Percentiles rank a stretch among this genome's conserved stretches.
phyloP scores from a whole-genome alignment of 2,888 invertebrate species.

The Zygaena filipendulae region DNA sequence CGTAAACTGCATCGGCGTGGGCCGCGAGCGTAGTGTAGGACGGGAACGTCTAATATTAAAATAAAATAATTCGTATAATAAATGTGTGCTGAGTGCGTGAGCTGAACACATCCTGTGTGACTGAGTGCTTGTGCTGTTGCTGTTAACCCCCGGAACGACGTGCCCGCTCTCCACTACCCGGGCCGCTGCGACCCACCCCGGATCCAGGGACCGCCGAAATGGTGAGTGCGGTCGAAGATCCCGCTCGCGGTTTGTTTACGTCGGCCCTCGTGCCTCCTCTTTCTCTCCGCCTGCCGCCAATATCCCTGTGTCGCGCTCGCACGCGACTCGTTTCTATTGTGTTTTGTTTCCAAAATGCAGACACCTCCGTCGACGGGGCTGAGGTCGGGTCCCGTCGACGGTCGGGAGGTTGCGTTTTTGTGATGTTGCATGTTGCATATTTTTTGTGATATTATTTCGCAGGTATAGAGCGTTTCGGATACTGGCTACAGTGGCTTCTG shows the following conservation, averaged over 20 bases:
- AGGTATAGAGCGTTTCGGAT: too few relatives aligned
- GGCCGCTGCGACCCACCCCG: constrained; percentile 39
- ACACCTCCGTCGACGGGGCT: constrained; percentile 53
- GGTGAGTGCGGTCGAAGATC: constrained; percentile 67
- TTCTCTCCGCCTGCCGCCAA: constrained; percentile 62
- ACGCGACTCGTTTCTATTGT: constrained; percentile 62
- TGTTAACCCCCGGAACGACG: constrained; percentile 38
- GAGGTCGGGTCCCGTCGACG: constrained; percentile 47
- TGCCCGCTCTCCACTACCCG: constrained; percentile 54
- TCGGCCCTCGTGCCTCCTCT: constrained; percentile 55
- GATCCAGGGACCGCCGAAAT: constrained; percentile 56
- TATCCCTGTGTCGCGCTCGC: constrained; percentile 56
- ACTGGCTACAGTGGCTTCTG: too few relatives aligned
- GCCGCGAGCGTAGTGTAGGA: constrained; percentile 65
- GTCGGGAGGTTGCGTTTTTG: constrained; percentile 55
- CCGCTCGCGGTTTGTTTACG: constrained; percentile 63
- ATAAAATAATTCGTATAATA: too few relatives aligned
- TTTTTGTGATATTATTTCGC: constrained; percentile 56
- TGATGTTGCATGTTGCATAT: constrained; percentile 43
- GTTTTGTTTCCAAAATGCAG: constrained; percentile 67
- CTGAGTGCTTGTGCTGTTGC: constrained; percentile 47
- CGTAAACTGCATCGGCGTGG: constrained; percentile 66
- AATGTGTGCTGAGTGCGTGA: constrained; percentile 46
- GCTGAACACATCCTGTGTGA: constrained; percentile 42
- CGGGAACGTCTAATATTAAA: constrained; percentile 62